Evolutionary conservation across 1,140 invertebrate genomes (phyloP).

Genomic region (Trachelipus rathkii): DNA sequence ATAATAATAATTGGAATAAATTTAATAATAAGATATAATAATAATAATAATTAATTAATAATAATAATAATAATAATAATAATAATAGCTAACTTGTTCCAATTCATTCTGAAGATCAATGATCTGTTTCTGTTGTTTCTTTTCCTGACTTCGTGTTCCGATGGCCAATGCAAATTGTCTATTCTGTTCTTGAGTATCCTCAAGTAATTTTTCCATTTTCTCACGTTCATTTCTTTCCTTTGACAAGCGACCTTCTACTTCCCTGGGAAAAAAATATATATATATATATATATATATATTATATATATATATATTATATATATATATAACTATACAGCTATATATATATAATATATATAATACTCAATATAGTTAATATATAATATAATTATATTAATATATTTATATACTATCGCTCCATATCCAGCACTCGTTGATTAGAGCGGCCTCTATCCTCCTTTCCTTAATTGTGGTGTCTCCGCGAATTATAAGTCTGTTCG

Average conservation of each 20-base stretch:
- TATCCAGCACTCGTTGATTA: no score
- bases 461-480: no score
- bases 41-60: no score
- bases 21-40: no score
- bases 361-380: no score
- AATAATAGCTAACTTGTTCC: neutral
- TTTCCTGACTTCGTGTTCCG: neutral
- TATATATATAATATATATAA: neutral
- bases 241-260: neutral
- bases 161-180: neutral
- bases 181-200: neutral
- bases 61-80: no score
- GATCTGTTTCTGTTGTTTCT: neutral
- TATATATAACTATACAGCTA: neutral
- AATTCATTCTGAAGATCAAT: neutral
- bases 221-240: neutral
- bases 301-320: conserved; percentile 10
- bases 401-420: no score
- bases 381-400: no score
- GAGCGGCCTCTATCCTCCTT: no score
- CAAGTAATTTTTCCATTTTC: neutral
- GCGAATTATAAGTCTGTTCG: no score
- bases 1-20: no score
- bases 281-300: conserved; percentile 15
- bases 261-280: neutral